phyloP scores from a whole-genome alignment of 1,140 invertebrate species.

The Halyomorpha halys region DNA sequence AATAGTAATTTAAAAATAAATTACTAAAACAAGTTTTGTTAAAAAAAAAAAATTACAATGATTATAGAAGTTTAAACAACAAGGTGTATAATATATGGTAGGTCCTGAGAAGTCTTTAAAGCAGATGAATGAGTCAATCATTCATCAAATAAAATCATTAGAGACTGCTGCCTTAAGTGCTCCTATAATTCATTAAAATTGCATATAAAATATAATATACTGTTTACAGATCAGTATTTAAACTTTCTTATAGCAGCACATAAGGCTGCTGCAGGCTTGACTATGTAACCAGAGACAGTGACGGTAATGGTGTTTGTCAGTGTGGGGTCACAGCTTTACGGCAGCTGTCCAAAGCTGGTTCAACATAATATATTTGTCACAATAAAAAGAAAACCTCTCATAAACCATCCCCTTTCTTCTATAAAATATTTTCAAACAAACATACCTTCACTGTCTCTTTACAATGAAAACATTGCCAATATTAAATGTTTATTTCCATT shows the following conservation, averaged over 20 bases:
- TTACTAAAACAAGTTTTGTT: not conserved
- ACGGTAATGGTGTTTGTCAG: not conserved
- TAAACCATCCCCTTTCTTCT: too few species aligned
- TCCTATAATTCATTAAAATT: not conserved
- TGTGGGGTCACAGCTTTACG: too few species aligned
- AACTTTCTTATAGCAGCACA: not conserved
- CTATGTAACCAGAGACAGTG: slow-evolving; percentile 3
- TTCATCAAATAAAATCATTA: slow-evolving; percentile 10
- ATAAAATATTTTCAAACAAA: not conserved
- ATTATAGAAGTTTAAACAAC: not conserved
- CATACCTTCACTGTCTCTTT: slow-evolving; percentile 2
- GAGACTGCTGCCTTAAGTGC: too few species aligned
- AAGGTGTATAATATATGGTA: slow-evolving; percentile 7
- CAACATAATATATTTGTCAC: too few species aligned
- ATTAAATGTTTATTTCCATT: slow-evolving; percentile 11
- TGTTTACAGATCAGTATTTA: slow-evolving; percentile 11
- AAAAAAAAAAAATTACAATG: not conserved
- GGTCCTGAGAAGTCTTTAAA: slow-evolving; percentile 16
- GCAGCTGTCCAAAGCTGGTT: too few species aligned
- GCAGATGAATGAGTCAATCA: slow-evolving; percentile 10
- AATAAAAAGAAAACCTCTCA: too few species aligned
- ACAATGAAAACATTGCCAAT: slow-evolving; percentile 14
- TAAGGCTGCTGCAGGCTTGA: not conserved
- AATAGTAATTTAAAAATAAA: not conserved
- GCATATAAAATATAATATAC: slow-evolving; percentile 17